Conservation (phyloP, 2,797 vertebrate genomes). For the Octomys mimax region DNA sequence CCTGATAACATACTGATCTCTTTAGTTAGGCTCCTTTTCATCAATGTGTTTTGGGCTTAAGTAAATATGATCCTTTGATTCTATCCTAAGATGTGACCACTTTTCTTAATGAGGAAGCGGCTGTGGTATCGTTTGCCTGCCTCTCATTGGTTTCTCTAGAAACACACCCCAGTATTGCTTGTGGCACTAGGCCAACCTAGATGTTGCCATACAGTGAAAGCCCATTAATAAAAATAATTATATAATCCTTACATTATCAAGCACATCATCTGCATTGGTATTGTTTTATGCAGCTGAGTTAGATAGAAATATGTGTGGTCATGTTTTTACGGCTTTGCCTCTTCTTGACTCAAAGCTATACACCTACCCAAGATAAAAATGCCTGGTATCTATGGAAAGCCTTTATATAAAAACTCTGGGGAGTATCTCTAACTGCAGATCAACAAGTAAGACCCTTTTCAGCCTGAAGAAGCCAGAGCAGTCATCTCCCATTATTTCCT, state of each 20-base stretch:
- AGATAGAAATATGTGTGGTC: too few relatives aligned
- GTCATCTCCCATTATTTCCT: too few relatives aligned
- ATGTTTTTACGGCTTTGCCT: too few relatives aligned
- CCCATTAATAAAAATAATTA: neutral
- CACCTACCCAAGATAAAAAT: too few relatives aligned
- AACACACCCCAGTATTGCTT: neutral
- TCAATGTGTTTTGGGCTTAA: neutral
- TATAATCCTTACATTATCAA: neutral
- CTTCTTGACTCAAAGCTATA: too few relatives aligned
- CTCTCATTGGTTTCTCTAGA: neutral
- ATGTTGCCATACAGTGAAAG: neutral
- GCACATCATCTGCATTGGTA: neutral
- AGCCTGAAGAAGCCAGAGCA: too few relatives aligned
- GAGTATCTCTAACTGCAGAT: too few relatives aligned
- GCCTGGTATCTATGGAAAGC: too few relatives aligned
- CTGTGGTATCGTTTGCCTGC: neutral
- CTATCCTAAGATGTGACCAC: neutral
- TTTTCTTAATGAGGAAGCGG: neutral
- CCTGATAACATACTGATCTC: neutral
- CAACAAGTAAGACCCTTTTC: too few relatives aligned
- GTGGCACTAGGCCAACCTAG: neutral
- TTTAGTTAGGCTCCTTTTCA: neutral
- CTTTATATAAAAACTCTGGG: too few relatives aligned
- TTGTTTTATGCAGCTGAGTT: too few relatives aligned
- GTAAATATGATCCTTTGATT: neutral